These are phyloP conservation scores for Antedon mediterranea DNA, from an alignment of 53 echinoderm and acorn worm species.

Conservation along the genomic window DNA sequence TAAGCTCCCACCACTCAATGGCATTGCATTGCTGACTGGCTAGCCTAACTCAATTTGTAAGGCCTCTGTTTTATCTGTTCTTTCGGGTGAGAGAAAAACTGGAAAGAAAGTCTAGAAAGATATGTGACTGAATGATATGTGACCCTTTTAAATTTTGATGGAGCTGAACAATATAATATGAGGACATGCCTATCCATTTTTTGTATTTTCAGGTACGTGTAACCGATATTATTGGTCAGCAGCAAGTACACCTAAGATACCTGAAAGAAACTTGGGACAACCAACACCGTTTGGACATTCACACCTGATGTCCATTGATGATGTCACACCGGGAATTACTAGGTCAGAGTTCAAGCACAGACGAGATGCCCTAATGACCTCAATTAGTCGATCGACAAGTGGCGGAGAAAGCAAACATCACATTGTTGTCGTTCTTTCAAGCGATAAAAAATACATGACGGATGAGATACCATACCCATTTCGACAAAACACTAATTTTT, in stretches of 20 bases:
- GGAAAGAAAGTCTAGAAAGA: too few species aligned
- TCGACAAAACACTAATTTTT: slow-evolving; percentile 77
- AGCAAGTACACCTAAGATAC: slow-evolving; percentile 11
- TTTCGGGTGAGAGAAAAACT: too few species aligned
- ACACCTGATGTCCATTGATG: slow-evolving; percentile 62
- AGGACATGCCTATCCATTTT: too few species aligned
- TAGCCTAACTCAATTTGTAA: too few species aligned
- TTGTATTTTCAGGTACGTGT: too few species aligned
- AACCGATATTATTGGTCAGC: background rate
- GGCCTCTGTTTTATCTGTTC: too few species aligned
- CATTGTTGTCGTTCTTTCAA: slow-evolving; percentile 56
- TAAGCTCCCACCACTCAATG: too few species aligned
- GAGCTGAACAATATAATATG: too few species aligned
- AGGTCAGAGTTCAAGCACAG: slow-evolving; percentile 38
- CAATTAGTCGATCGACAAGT: slow-evolving; percentile 45
- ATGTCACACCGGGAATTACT: slow-evolving; percentile 76
- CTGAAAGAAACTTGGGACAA: slow-evolving; percentile 72
- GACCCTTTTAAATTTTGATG: too few species aligned
- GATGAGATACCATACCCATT: slow-evolving; percentile 94
- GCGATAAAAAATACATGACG: slow-evolving; percentile 76
- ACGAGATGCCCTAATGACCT: slow-evolving; percentile 51
- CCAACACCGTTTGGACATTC: slow-evolving; percentile 84
- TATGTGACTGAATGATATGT: too few species aligned
- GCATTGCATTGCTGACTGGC: too few species aligned
- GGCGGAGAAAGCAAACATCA: slow-evolving; percentile 35